Evolutionary conservation across 2,113 vertebrate species (phyloP), one percentile per base, ranked within the genome.

Genomic region (Platycercus adscitus): DNA sequence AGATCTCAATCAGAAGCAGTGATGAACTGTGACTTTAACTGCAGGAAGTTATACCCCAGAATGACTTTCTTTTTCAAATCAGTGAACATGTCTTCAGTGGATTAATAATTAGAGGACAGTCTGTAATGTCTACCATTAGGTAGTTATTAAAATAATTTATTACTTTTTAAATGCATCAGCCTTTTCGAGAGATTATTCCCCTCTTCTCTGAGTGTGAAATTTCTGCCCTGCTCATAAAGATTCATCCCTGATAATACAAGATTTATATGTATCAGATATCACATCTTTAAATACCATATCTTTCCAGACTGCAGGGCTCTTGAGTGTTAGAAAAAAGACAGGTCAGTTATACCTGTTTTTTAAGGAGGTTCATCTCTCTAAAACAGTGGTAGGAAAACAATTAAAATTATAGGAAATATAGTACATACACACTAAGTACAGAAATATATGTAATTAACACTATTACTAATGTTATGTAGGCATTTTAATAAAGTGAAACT

Each of bases 91-190:
- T 71, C 71, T 66, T 33, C 37, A 88, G 80, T 61, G 31, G 39
- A 75, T 94, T 96, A 91, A 86, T 94, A 90, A 88, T 86, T 88
- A 91, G 50, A 90, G 88, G 93, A 75, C 65, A 90, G n/a, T 78
- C 41, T 68, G 76, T 83, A 94, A 71, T 83, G 18, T 58, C 88
- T 80, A 43, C 64, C 46, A 70, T 93, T 92, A 92, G 18, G 24
- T 56, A 78, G 72, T 44, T 65, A 81, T 88, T 88, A 81, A 96
- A 96, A 83, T 94, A 91, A 93, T 88, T 83, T 91, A 88, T 87
- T 88, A 60, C 87, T 90, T 88, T 83, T 93, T 77, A 91, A 95
- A 90, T 26, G 55, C 33, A 71, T 44, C 50, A 68, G 44, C 21
- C 69, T 86, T 86, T 88, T 33, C 88, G 76, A 35, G 25, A 95